These are phyloP conservation scores for Pelobates fuscus DNA, from an alignment of 2,113 vertebrate species.

Conservation along the genomic window DNA sequence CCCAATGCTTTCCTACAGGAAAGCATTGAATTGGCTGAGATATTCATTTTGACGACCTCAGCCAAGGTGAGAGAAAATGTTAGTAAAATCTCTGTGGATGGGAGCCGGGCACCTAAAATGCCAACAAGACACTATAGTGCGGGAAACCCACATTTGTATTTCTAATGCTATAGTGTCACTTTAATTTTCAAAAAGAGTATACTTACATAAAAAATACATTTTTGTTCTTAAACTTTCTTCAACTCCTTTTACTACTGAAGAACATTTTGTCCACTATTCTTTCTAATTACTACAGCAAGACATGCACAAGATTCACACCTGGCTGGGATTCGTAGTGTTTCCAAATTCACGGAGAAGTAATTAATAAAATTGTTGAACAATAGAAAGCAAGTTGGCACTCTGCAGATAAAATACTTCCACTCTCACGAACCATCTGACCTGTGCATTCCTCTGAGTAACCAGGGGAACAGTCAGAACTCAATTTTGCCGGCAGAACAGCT, in stretches of 20 bases:
- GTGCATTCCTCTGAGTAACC: slow-evolving; percentile 20
- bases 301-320: slow-evolving; percentile 30
- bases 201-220: no score
- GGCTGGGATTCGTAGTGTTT: slow-evolving; percentile 41
- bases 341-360: slow-evolving; percentile 30
- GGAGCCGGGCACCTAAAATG: no score
- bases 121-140: no score
- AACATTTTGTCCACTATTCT: slow-evolving; percentile 41
- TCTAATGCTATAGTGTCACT: no score
- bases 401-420: slow-evolving; percentile 7
- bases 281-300: slow-evolving; percentile 39
- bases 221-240: not conserved
- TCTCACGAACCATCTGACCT: slow-evolving; percentile 40
- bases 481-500: slow-evolving; percentile 32
- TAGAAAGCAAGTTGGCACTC: slow-evolving; percentile 42
- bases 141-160: no score
- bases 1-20: no score
- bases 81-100: no score
- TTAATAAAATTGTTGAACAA: slow-evolving; percentile 47
- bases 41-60: no score
- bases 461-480: not conserved
- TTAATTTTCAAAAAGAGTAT: no score
- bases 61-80: no score
- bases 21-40: no score
- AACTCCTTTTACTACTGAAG: not conserved